phyloP scores from a whole-genome alignment of 1,140 invertebrate species.

The Cotesia chilonis region DNA sequence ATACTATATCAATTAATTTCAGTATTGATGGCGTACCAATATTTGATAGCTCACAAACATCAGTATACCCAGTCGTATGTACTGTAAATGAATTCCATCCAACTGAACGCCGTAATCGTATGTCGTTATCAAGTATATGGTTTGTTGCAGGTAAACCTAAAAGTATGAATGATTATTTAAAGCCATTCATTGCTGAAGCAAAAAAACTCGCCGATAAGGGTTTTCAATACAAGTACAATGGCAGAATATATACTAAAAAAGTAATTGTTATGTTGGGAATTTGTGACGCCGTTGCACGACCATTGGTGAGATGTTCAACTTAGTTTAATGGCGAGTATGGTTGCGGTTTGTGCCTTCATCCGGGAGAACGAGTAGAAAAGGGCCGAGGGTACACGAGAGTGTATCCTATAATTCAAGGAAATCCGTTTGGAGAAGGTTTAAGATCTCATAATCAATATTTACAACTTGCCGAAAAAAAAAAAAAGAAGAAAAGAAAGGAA shows the following conservation, averaged over 20 bases:
- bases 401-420: too few species aligned
- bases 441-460: too few species aligned
- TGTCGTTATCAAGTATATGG: slow-evolving; percentile 12
- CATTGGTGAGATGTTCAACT: too few species aligned
- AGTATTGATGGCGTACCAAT: slow-evolving; percentile 39
- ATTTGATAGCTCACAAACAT: slow-evolving; percentile 37
- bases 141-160: slow-evolving; percentile 1
- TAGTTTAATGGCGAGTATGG: too few species aligned
- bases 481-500: too few species aligned
- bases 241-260: slow-evolving; percentile 13
- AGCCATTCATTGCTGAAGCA: slow-evolving; percentile 24
- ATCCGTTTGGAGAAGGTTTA: too few species aligned
- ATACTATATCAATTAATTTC: slow-evolving; percentile 35
- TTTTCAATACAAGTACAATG: slow-evolving; percentile 1
- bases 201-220: slow-evolving; percentile 1
- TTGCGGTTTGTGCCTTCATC: too few species aligned
- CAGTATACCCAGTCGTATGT: slow-evolving; percentile 32
- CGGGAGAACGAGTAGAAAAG: too few species aligned
- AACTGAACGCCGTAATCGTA: slow-evolving; percentile 14
- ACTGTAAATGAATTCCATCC: slow-evolving; percentile 38
- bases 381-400: too few species aligned
- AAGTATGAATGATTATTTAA: slow-evolving; percentile 24
- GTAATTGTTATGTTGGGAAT: too few species aligned
- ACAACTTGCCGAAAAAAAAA: too few species aligned
- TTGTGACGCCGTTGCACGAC: too few species aligned